phyloP scores from a whole-genome alignment of 2,113 vertebrate species.

The Silurus glanis region DNA sequence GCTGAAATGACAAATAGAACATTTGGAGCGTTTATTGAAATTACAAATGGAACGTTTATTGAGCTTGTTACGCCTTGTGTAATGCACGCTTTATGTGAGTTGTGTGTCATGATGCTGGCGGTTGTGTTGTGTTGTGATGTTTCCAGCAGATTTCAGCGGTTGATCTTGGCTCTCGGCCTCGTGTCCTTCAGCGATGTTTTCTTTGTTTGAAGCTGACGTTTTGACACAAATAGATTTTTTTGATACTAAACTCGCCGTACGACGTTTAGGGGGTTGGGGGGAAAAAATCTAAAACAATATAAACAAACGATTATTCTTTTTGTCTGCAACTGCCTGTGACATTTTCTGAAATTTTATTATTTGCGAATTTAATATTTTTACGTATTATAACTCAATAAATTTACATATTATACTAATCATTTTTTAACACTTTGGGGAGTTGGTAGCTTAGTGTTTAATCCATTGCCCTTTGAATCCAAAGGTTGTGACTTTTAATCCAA shows the following conservation, averaged over 20 bases:
- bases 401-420: too few relatives aligned
- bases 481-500: too few relatives aligned
- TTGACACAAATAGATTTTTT: conserved; percentile 42
- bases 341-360: neutral
- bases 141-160: conserved; percentile 8
- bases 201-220: conserved; percentile 41
- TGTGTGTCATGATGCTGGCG: conserved; percentile 4
- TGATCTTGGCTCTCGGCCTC: conserved; percentile 20
- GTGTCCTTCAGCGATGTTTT: conserved; percentile 37
- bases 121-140: conserved; percentile 3
- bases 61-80: conserved; percentile 13
- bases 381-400: too few relatives aligned
- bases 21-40: conserved; percentile 39
- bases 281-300: too few relatives aligned
- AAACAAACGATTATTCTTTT: neutral
- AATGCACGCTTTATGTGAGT: conserved; percentile 17
- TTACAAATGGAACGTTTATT: conserved; percentile 39
- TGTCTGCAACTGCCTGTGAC: neutral
- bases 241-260: conserved; percentile 31
- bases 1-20: conserved; percentile 27
- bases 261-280: conserved; percentile 15
- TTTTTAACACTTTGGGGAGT: too few relatives aligned
- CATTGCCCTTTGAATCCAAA: too few relatives aligned
- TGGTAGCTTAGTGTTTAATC: too few relatives aligned
- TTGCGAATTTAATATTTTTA: too few relatives aligned